Evolutionary conservation across 1,140 invertebrate species (phyloP).

Genomic region (Chironomus striatipennis): DNA sequence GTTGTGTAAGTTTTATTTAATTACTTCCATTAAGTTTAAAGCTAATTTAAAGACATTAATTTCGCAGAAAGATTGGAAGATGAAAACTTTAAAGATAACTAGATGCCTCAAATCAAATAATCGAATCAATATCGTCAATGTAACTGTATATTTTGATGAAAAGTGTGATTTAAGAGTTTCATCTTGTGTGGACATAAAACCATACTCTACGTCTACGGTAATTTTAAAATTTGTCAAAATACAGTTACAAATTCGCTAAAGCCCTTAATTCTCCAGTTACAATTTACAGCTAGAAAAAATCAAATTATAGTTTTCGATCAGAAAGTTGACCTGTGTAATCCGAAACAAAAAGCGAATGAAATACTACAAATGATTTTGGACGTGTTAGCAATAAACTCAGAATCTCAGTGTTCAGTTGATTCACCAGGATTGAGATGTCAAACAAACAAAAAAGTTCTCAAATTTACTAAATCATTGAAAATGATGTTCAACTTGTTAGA

Average conservation of each 20-base stretch:
- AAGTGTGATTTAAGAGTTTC: background rate
- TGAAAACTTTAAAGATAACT: background rate
- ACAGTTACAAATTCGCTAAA: too few relatives aligned
- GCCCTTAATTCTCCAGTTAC: too few relatives aligned
- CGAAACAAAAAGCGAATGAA: background rate
- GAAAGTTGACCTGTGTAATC: background rate
- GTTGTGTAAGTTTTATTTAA: background rate
- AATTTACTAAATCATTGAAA: background rate
- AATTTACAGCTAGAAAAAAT: background rate
- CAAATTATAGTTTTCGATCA: background rate
- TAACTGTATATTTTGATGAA: background rate
- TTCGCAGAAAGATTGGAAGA: background rate
- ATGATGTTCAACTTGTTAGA: background rate
- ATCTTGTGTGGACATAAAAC: background rate
- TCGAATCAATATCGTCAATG: background rate
- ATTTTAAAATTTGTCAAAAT: too few relatives aligned
- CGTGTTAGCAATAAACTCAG: background rate
- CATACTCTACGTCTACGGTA: background rate
- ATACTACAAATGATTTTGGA: background rate
- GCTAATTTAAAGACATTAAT: too few relatives aligned
- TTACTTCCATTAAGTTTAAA: too few relatives aligned
- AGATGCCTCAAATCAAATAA: background rate
- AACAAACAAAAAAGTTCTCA: background rate
- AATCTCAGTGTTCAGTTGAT: background rate
- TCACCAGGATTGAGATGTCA: background rate